Evolutionary conservation across 1,140 invertebrate genomes (phyloP).

Genomic region (Octopus bimaculoides): DNA sequence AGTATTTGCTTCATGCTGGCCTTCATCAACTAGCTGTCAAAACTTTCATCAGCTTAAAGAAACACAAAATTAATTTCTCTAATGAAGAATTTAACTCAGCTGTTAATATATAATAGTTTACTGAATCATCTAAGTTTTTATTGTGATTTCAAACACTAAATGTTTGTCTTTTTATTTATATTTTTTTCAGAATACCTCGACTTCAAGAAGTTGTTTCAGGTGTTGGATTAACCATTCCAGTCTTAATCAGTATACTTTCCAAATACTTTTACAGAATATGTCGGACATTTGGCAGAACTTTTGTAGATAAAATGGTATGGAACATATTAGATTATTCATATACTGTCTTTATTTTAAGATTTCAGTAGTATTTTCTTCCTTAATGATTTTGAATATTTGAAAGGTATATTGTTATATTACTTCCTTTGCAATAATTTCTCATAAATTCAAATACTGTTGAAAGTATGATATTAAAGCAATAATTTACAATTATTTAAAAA

Average conservation of each 20-base stretch:
- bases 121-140: too few relatives aligned
- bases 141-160: neutral
- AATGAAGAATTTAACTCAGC: too few relatives aligned
- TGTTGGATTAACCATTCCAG: slow-evolving; percentile 46
- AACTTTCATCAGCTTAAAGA: too few relatives aligned
- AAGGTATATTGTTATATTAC: too few relatives aligned
- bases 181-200: slow-evolving; percentile 47
- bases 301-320: slow-evolving; percentile 51
- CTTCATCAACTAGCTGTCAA: too few relatives aligned
- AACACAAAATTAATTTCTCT: too few relatives aligned
- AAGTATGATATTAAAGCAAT: too few relatives aligned
- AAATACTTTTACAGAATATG: slow-evolving; percentile 58
- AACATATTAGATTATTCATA: slow-evolving; percentile 1
- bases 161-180: slow-evolving; percentile 1
- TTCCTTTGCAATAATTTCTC: too few relatives aligned
- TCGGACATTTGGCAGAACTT: slow-evolving; percentile 60
- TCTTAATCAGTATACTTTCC: slow-evolving; percentile 52
- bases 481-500: too few relatives aligned
- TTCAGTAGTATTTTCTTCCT: neutral
- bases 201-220: slow-evolving; percentile 48
- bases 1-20: too few relatives aligned
- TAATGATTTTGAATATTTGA: neutral
- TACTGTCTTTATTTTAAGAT: neutral
- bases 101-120: too few relatives aligned
- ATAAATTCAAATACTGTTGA: too few relatives aligned